phyloP scores from a whole-genome alignment of 2,113 vertebrate genomes.

The Cheilinus undulatus region DNA sequence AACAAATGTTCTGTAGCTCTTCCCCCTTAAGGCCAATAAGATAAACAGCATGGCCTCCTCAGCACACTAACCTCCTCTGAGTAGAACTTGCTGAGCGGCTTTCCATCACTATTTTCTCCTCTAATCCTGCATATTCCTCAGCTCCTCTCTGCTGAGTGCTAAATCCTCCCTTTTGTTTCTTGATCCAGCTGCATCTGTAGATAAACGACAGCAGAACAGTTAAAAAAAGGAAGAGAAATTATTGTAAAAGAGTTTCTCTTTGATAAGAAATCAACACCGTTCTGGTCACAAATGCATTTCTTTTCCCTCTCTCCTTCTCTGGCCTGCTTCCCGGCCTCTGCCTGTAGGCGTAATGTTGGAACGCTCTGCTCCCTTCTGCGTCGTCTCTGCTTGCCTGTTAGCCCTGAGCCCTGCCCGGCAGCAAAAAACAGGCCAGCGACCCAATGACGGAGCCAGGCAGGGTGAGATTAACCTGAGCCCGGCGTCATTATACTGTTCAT shows the following conservation, averaged over 20 bases:
- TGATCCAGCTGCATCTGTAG: background rate
- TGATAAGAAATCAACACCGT: slow-evolving; percentile 4
- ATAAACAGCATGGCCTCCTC: slow-evolving; percentile 54
- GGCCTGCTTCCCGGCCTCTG: slow-evolving; percentile 27
- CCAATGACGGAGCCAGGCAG: slow-evolving; percentile 35
- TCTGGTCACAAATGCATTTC: background rate
- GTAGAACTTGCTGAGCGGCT: slow-evolving; percentile 19
- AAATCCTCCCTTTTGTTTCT: slow-evolving; percentile 13
- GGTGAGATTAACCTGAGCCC: slow-evolving; percentile 67
- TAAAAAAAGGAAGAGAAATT: background rate
- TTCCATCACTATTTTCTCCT: slow-evolving; percentile 17
- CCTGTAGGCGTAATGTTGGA: slow-evolving; percentile 56
- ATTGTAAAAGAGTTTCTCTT: background rate
- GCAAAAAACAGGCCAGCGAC: slow-evolving; percentile 26
- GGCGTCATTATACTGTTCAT: slow-evolving; percentile 71
- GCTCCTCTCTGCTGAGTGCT: slow-evolving; percentile 5
- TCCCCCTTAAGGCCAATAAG: slow-evolving; percentile 54
- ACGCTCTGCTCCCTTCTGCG: slow-evolving; percentile 33
- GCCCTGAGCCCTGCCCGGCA: slow-evolving; percentile 36
- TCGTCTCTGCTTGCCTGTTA: slow-evolving; percentile 32
- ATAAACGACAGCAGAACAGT: slow-evolving; percentile 2
- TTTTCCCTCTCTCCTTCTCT: slow-evolving; percentile 17
- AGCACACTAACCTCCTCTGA: slow-evolving; percentile 11
- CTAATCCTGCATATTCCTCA: background rate
- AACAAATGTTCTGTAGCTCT: slow-evolving; percentile 55